phyloP scores from a whole-genome alignment of 2,113 vertebrate species.

The Cottus gobio region DNA sequence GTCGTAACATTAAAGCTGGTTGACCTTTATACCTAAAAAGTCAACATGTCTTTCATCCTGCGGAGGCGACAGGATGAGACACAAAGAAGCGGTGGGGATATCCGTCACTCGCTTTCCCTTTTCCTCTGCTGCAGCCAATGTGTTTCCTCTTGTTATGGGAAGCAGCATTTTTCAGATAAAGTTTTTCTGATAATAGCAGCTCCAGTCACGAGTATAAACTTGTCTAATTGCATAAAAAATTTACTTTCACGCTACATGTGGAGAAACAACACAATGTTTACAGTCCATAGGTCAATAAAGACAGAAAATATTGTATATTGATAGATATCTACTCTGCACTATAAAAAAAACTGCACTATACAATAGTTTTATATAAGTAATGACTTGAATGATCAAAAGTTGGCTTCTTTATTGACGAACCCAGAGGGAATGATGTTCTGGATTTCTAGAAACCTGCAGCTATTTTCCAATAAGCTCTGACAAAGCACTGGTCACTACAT shows the following conservation, averaged over 20 bases:
- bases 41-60: constrained; percentile 18
- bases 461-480: neutral
- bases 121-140: constrained; percentile 53
- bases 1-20: neutral
- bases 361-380: neutral
- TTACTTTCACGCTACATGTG: neutral
- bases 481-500: no score
- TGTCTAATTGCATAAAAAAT: neutral
- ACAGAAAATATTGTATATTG: neutral
- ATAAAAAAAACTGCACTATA: neutral
- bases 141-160: constrained; percentile 41
- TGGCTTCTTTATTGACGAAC: neutral
- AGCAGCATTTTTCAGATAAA: constrained; percentile 32
- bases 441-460: neutral
- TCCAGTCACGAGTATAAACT: neutral
- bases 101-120: constrained; percentile 37
- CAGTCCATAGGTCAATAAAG: neutral
- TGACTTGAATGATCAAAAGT: neutral
- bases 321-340: neutral
- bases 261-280: neutral
- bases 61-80: constrained; percentile 42
- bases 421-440: neutral
- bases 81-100: constrained; percentile 33
- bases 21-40: constrained; percentile 42
- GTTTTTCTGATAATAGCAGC: constrained; percentile 17